Evolutionary conservation across 53 echinoderm and acorn worm species (phyloP).

Genomic region (Patiria pectinifera): DNA sequence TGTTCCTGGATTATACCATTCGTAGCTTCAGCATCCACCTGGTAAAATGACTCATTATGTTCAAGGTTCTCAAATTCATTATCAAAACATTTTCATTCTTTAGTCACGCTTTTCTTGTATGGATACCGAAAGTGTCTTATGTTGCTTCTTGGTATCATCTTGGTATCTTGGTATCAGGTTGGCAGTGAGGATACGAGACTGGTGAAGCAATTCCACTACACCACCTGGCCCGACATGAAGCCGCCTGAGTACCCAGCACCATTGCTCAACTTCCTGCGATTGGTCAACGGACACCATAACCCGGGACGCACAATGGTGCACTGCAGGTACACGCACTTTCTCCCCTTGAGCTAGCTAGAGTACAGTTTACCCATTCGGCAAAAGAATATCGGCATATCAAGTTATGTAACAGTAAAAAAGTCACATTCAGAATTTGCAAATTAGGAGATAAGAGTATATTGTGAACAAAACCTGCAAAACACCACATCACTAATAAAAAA

Average conservation of each 20-base stretch:
- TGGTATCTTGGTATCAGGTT: not conserved
- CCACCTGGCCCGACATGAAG: conserved; percentile 71
- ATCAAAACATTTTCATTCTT: too few relatives aligned
- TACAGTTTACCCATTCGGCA: too few relatives aligned
- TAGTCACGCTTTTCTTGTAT: too few relatives aligned
- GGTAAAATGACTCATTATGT: not conserved
- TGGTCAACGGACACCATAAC: conserved; percentile 37
- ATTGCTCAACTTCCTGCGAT: conserved; percentile 50
- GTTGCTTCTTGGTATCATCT: not conserved
- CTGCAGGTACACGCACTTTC: conserved; percentile 55
- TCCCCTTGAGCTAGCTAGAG: too few relatives aligned
- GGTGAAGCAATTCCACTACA: conserved; percentile 62
- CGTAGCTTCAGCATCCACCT: conserved; percentile 29
- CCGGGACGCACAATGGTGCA: conserved; percentile 54
- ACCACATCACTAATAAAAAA: too few relatives aligned
- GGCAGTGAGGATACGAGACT: not conserved
- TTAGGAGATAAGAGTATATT: too few relatives aligned
- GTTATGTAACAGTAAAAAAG: too few relatives aligned
- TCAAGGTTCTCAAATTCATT: too few relatives aligned
- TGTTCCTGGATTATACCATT: conserved; percentile 41
- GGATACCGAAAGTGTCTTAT: too few relatives aligned
- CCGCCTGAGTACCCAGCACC: conserved; percentile 57
- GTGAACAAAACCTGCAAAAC: too few relatives aligned
- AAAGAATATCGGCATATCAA: too few relatives aligned
- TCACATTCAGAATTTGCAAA: too few relatives aligned